These are phyloP conservation scores for Scolopax rusticola DNA, from an alignment of 2,797 vertebrate genomes.

Conservation along the genomic window DNA sequence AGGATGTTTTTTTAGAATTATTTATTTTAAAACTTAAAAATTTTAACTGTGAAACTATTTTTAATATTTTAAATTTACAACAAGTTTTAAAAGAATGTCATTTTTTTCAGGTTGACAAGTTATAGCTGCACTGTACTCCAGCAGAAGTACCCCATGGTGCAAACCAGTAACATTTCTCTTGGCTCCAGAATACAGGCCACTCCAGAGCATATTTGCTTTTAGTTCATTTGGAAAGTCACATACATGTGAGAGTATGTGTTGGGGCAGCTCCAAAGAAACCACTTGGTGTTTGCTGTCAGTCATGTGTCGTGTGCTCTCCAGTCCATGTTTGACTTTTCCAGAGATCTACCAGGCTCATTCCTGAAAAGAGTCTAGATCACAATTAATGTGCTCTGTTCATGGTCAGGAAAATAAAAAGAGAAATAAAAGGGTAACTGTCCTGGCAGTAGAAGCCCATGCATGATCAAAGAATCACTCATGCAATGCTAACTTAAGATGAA, in stretches of 20 bases:
- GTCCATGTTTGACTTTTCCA: background rate
- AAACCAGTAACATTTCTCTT: background rate
- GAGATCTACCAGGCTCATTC: background rate
- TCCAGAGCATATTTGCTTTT: background rate
- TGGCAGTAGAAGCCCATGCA: background rate
- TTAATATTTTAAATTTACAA: background rate
- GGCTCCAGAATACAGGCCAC: background rate
- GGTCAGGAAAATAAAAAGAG: background rate
- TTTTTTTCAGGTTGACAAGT: background rate
- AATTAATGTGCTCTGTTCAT: background rate
- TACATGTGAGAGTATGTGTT: background rate
- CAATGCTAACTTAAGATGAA: background rate
- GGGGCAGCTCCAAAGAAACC: background rate
- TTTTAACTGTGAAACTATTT: background rate
- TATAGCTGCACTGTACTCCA: fast-evolving
- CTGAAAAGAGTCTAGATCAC: background rate
- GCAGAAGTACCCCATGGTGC: background rate
- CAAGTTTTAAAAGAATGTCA: fast-evolving
- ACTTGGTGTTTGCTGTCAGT: background rate
- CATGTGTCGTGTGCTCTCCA: background rate
- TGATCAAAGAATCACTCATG: background rate
- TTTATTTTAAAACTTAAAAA: background rate
- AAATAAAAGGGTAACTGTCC: background rate
- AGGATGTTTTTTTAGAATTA: background rate
- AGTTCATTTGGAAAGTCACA: background rate